Percentiles rank a stretch among this genome's conserved stretches.
These are phyloP conservation scores for Prunella strophiata DNA, from an alignment of 2,797 vertebrate species.

Conservation along the genomic window DNA sequence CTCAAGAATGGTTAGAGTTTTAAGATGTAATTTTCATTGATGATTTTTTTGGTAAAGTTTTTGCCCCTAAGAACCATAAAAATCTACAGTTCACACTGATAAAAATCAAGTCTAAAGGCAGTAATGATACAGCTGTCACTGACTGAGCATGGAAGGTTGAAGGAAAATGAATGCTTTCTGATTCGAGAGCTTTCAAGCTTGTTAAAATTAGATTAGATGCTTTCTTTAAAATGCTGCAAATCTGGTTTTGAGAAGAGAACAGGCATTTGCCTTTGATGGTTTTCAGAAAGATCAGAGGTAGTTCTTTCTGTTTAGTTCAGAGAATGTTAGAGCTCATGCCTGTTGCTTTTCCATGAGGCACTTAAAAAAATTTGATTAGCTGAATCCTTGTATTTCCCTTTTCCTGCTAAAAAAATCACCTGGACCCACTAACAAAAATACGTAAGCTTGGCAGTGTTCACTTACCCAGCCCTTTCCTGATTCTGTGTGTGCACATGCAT, in stretches of 20 bases:
- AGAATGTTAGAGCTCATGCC: neutral
- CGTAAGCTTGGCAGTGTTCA: slow-evolving; percentile 56
- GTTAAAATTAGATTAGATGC: slow-evolving; percentile 10
- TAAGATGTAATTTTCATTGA: neutral
- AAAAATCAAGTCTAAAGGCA: slow-evolving; percentile 8
- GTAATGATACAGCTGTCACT: slow-evolving; percentile 6
- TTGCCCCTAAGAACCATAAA: neutral
- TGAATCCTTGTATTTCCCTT: neutral
- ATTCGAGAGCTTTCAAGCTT: slow-evolving; percentile 19
- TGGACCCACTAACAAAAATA: slow-evolving; percentile 67
- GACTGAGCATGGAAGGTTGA: neutral
- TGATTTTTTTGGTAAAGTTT: neutral
- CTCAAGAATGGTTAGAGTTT: neutral
- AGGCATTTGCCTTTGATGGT: neutral
- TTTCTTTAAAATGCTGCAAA: slow-evolving; percentile 11
- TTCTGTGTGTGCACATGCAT: slow-evolving; percentile 50
- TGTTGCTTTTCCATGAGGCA: neutral
- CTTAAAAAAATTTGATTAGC: neutral
- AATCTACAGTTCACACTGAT: neutral
- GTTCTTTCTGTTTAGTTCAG: neutral
- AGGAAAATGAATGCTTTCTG: neutral
- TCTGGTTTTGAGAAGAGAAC: slow-evolving; percentile 29
- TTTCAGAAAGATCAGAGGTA: slow-evolving; percentile 18
- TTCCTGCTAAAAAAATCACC: slow-evolving; percentile 41
- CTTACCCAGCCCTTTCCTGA: slow-evolving; percentile 54